These are phyloP conservation scores for Anas bernieri DNA, from an alignment of 2,797 vertebrate genomes.

Conservation along the genomic window DNA sequence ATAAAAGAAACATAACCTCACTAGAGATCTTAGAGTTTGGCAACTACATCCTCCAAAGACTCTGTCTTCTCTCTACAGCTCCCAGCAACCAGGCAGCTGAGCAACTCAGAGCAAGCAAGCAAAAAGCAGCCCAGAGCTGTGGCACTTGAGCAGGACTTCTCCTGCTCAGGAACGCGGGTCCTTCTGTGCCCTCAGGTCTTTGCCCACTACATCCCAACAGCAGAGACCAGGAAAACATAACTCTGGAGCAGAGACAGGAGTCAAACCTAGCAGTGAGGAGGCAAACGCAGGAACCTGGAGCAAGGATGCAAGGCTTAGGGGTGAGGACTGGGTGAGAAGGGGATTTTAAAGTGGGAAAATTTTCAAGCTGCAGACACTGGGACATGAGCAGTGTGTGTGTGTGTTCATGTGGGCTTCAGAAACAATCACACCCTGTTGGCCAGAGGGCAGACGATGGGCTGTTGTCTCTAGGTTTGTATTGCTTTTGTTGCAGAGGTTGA, in stretches of 20 bases:
- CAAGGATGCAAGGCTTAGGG: not conserved
- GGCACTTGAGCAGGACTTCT: not conserved
- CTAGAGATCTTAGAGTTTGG: not conserved
- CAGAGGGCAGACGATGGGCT: not conserved
- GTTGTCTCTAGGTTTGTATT: not conserved
- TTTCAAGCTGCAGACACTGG: not conserved
- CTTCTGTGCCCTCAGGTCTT: not conserved
- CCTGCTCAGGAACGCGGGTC: not conserved
- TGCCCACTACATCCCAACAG: not conserved
- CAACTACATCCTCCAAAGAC: not conserved
- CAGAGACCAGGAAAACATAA: not conserved
- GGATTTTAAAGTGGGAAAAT: not conserved
- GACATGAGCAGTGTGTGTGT: accelerated
- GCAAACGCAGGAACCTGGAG: not conserved
- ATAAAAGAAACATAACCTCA: not conserved
- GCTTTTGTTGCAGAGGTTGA: slow-evolving; percentile 6
- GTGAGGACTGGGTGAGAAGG: not conserved
- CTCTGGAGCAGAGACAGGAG: not conserved
- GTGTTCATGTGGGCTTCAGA: not conserved
- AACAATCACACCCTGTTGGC: not conserved
- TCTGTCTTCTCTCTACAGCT: not conserved
- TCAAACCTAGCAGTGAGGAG: not conserved
- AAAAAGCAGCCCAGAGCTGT: not conserved
- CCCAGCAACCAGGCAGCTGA: not conserved
- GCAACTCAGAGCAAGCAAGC: not conserved